phyloP scores from a whole-genome alignment of 2,888 invertebrate species.

The Melanostoma scalare region DNA sequence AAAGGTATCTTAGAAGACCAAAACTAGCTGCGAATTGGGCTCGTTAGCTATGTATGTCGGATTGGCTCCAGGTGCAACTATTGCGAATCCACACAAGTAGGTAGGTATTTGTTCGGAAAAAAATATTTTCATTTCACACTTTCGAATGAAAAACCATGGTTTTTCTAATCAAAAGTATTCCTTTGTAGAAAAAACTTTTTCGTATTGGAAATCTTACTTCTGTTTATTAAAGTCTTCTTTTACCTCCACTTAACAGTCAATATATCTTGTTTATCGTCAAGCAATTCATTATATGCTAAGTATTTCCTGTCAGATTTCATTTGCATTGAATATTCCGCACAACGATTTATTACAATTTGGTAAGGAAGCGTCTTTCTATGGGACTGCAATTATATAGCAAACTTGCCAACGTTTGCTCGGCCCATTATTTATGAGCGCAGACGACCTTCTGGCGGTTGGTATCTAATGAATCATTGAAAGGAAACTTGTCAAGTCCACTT shows the following conservation, averaged over 20 bases:
- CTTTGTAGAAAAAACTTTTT: too few species aligned
- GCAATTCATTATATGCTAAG: slow-evolving; percentile 63
- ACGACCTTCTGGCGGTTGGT: slow-evolving; percentile 59
- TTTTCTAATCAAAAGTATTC: too few species aligned
- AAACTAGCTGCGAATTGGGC: too few species aligned
- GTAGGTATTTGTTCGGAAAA: too few species aligned
- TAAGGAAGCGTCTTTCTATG: slow-evolving; percentile 23
- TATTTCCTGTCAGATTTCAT: slow-evolving; percentile 67
- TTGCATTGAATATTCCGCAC: slow-evolving; percentile 44
- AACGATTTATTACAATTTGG: slow-evolving; percentile 65
- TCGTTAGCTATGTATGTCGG: too few species aligned
- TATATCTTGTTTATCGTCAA: slow-evolving; percentile 47
- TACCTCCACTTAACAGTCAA: slow-evolving; percentile 27
- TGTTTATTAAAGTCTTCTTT: not conserved
- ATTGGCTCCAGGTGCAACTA: too few species aligned
- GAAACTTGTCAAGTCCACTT: slow-evolving; percentile 62
- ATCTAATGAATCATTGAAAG: slow-evolving; percentile 68
- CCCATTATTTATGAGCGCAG: slow-evolving; percentile 61
- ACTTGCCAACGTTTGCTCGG: slow-evolving; percentile 29
- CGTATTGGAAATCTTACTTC: too few species aligned
- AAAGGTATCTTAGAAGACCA: too few species aligned
- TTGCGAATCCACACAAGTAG: too few species aligned
- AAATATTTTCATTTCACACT: too few species aligned
- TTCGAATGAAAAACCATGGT: too few species aligned
- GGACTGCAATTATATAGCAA: slow-evolving; percentile 4